A percentile compares a stretch with the other conserved stretches of the same genome.
These are phyloP conservation scores for Pogonomyrmex barbatus DNA, from an alignment of 1,140 invertebrate genomes.

Conservation along the genomic window DNA sequence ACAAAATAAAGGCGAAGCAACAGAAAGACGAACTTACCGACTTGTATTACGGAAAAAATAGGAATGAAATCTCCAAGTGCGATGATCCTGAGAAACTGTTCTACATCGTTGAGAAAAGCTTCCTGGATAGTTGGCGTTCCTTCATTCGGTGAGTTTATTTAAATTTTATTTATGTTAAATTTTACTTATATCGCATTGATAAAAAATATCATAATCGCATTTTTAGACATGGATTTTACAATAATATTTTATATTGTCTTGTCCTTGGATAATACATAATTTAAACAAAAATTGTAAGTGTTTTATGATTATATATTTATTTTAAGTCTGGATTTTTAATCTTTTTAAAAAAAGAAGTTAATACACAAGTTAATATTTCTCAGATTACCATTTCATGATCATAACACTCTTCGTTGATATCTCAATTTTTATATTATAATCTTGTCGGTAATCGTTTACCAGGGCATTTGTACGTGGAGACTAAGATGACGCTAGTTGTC, in stretches of 20 bases:
- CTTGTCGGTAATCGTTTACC: constrained; percentile 6
- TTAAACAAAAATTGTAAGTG: neutral
- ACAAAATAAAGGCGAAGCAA: constrained; percentile 82
- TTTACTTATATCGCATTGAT: neutral
- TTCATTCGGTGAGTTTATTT: constrained; percentile 82
- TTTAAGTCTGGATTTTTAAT: neutral
- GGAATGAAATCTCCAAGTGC: constrained; percentile 78
- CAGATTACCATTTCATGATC: neutral
- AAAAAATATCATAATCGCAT: neutral
- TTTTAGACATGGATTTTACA: neutral
- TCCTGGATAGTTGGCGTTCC: constrained; percentile 82
- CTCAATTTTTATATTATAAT: neutral
- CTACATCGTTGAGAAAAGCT: constrained; percentile 82
- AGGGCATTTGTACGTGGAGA: neutral
- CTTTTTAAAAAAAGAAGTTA: neutral
- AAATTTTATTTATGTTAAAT: neutral
- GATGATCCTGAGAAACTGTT: constrained; percentile 71
- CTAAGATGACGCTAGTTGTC: constrained; percentile 31
- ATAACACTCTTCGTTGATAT: neutral
- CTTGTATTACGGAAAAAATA: constrained; percentile 80
- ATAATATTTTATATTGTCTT: neutral
- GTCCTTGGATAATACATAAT: neutral
- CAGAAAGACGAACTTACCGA: constrained; percentile 82
- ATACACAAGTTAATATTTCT: neutral
- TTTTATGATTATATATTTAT: neutral